Evolutionary conservation across 2,888 invertebrate species (phyloP), one percentile per base, ranked within the genome.

Genomic region (Spialia ferax): DNA sequence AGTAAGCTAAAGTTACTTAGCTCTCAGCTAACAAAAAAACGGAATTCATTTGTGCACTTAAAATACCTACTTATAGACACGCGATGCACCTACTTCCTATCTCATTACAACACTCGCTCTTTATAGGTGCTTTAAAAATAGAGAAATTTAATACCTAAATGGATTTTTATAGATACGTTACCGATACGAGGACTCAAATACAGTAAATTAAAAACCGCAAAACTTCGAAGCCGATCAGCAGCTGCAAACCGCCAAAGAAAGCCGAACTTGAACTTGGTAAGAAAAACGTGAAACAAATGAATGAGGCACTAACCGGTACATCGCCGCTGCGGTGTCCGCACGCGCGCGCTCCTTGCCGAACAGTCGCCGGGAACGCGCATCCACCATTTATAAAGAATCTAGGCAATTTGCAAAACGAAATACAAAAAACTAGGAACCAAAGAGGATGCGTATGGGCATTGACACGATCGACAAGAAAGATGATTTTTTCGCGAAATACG

Each of bases 221-320:
- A 45, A 15, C 15, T 5, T 18, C 15, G 42, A 45, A 45, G 18
- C 18, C 29, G 45, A 26, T 60, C 45, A 60, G n/a, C 18, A 29
- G 3, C 23, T 20, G 42, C 42, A 45, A 42, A 11, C 59, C 55
- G 59, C 26, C 7, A 20, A 61, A 61, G 50, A 61, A 10, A 35
- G 35, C n/a, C 32, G 64, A 57, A 64, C 64, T 64, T 64, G 56
- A 62, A 75, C 73, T 73, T 69, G 73, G 0, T 23, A 35, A 64
- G 64, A 57, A 57, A 20, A 71, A 73, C 75, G 74, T 71, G 74
- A 70, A 74, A 73, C 70, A 74, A n/a, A 74, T 71, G 75, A 79
- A 78, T 71, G 70, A 70, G 62, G 18, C 74, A 91, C 91, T 91
- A 81, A 92, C 91, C 91, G 88, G 87, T 88, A 88, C 90, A 92